These are phyloP conservation scores for Sipha flava DNA, from an alignment of 1,140 invertebrate species.

Conservation along the genomic window DNA sequence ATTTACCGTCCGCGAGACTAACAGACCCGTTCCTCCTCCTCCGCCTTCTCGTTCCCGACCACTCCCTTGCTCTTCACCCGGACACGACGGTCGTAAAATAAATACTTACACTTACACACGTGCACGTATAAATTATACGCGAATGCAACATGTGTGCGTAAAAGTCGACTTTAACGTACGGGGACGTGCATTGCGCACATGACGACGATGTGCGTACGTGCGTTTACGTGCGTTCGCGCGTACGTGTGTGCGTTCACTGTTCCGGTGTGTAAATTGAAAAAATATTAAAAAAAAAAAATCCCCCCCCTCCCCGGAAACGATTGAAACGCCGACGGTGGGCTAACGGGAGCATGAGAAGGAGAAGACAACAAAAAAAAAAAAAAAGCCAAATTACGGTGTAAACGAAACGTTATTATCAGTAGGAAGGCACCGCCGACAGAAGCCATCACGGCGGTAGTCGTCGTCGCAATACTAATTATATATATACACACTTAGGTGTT, in stretches of 20 bases:
- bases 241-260: neutral
- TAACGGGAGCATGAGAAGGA: neutral
- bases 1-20: neutral
- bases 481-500: neutral
- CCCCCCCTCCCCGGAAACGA: neutral
- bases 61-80: no score
- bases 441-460: neutral
- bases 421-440: neutral
- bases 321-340: neutral
- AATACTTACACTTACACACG: neutral
- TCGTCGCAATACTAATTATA: no score
- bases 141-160: no score
- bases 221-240: neutral
- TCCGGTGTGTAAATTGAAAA: conserved; percentile 26
- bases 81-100: neutral
- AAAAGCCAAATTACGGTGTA: neutral
- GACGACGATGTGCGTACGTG: neutral
- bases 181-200: no score
- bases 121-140: neutral
- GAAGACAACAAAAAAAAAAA: neutral
- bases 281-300: neutral
- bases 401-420: neutral
- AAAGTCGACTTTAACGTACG: no score
- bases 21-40: no score
- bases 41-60: no score